A percentile compares a stretch with the other conserved stretches of the same genome.
These are phyloP conservation scores for Halichoerus grypus DNA, from an alignment of 2,113 vertebrate genomes.

Conservation along the genomic window DNA sequence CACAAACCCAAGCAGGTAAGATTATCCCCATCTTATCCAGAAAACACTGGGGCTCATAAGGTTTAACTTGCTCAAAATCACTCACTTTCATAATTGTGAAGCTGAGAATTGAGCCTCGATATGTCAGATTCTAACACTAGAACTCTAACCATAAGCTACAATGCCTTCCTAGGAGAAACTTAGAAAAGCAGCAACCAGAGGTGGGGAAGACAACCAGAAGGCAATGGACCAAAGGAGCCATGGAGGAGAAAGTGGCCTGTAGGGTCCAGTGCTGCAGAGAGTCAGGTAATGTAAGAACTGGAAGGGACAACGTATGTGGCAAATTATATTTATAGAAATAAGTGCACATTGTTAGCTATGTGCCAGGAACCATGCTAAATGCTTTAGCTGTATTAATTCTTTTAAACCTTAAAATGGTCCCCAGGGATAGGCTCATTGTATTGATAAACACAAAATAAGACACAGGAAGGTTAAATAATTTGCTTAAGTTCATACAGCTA, in stretches of 20 bases:
- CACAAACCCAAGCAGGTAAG: not conserved
- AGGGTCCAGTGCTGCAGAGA: not conserved
- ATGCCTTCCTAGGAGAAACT: not conserved
- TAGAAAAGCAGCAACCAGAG: not conserved
- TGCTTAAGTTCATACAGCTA: not conserved
- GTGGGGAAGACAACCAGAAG: not conserved
- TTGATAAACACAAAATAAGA: conserved; percentile 46
- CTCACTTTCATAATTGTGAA: not conserved
- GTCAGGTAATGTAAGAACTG: not conserved
- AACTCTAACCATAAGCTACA: not conserved
- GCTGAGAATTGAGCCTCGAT: not conserved
- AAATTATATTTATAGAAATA: not conserved
- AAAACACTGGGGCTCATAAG: not conserved
- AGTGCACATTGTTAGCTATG: not conserved
- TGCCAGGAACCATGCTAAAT: not conserved
- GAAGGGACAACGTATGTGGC: not conserved
- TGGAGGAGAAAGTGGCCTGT: not conserved
- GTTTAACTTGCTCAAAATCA: conserved; percentile 1
- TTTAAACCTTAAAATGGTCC: not conserved
- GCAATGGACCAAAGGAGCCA: not conserved
- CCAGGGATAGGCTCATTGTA: not conserved
- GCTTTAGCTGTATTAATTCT: not conserved
- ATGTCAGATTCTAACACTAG: not conserved
- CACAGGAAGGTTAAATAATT: not conserved
- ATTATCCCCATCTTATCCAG: not conserved